Base-by-base conservation (phyloP, 2,113 vertebrate genomes). In the Neomonachus schauinslandi region DNA sequence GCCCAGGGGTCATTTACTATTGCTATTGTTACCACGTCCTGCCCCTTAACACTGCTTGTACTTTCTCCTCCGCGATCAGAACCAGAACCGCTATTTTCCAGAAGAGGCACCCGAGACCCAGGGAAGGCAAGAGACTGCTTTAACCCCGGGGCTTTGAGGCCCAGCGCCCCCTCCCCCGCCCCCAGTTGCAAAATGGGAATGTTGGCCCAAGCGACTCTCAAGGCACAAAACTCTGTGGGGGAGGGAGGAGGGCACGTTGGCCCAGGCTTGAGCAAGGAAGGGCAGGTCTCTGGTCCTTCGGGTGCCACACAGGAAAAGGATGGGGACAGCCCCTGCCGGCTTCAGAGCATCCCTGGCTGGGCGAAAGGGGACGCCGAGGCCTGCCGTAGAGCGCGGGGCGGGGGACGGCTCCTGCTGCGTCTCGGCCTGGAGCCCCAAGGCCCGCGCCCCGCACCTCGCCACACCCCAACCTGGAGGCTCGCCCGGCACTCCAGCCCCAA, bases 361-460 rank as follows among this genome's bases (percentile, higher is more conserved):
- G 12, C 71, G 18, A 59, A 91, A 39, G 53, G 49, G 77, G 31
- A 39, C 16, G 31, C 22, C 7, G 36, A 88, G 19, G 39, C 67
- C 65, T 11, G n/a, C 28, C 3, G 13, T 3, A 16, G n/a, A 26
- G 51, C 7, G n/a, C n/a, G 11, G 61, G 15, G 53, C 24, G 16
- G n/a, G 10, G n/a, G 36, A 26, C 5, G 3, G 46, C 18, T 79
- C n/a, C 39, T 39, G 55, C 55, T 26, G 28, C 46, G 12, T 2
- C 55, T 33, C 19, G 10, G 26, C 10, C 22, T 15, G 69, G 46
- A 77, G 72, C 5, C 31, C 57, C 31, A 7, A 33, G 63, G 6
- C 24, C 28, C 1, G 6, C 0, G 18, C 7, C 21, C 22, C 0
- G 1, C 11, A 3, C 33, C 76, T 77, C 9, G 22, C 36, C 5